A percentile compares a stretch with the other conserved stretches of the same genome.
Evolutionary conservation across 2,113 vertebrate genomes (phyloP).

Genomic region (Alligator mississippiensis): DNA sequence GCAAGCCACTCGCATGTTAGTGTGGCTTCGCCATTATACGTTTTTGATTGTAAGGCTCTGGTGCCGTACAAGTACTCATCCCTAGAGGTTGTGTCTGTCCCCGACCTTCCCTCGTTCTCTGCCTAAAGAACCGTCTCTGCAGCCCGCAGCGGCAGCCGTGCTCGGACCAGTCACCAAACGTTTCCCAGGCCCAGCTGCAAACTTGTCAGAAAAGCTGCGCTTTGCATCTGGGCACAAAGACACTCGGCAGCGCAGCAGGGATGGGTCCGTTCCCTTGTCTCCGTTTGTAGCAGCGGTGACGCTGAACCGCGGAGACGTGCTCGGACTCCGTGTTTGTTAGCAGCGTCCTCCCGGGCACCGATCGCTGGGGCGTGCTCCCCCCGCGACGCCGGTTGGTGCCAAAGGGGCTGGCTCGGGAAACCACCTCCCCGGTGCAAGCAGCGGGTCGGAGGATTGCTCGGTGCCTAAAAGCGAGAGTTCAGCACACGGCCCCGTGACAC

Average conservation of each 20-base stretch:
- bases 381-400: slow-evolving; percentile 61
- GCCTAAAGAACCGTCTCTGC: slow-evolving; percentile 41
- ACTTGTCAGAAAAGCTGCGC: neutral
- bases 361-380: slow-evolving; percentile 45
- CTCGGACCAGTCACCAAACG: neutral
- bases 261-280: neutral
- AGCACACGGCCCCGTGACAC: slow-evolving; percentile 48
- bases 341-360: slow-evolving; percentile 54
- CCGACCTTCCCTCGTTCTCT: neutral
- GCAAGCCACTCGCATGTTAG: slow-evolving; percentile 17
- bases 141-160: neutral
- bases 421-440: slow-evolving; percentile 63
- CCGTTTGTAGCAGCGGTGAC: neutral
- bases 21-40: slow-evolving; percentile 28
- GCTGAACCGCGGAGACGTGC: neutral
- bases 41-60: neutral
- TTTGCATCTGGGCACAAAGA: neutral
- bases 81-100: neutral
- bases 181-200: accelerated
- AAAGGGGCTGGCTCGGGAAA: slow-evolving; percentile 71
- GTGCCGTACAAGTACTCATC: neutral
- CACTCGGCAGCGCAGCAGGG: neutral
- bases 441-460: slow-evolving; percentile 65
- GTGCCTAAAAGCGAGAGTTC: slow-evolving; percentile 55
- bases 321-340: slow-evolving; percentile 47